Evolutionary conservation across 2,797 vertebrate genomes (phyloP).

Genomic region (Echeneis naucrates): DNA sequence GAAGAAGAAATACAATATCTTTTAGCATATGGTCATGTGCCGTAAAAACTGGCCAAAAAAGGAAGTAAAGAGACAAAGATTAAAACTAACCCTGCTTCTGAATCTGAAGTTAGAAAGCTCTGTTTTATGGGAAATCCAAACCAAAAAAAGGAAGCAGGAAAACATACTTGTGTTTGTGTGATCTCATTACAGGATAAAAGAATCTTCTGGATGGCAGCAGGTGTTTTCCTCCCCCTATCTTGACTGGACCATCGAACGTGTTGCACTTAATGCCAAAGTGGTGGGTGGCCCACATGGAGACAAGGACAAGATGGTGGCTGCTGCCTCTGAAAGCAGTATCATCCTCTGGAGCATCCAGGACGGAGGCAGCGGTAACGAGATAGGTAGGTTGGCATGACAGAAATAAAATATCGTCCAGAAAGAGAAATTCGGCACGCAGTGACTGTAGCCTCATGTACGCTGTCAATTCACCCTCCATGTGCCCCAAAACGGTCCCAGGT

Average conservation of each 20-base stretch:
- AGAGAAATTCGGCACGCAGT: not conserved
- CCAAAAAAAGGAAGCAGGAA: not conserved
- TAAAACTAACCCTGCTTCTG: not conserved
- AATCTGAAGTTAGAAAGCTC: not conserved
- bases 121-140: not conserved
- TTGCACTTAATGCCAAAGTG: constrained; percentile 97
- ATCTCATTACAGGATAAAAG: constrained; percentile 89
- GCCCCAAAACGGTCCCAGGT: constrained; percentile 74
- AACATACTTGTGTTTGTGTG: constrained; percentile 4
- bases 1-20: not conserved
- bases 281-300: constrained; percentile 97
- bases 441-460: not conserved
- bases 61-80: not conserved
- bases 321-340: constrained; percentile 94
- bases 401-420: not conserved
- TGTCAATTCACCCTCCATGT: not conserved
- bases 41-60: not conserved
- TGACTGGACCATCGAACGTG: constrained; percentile 94
- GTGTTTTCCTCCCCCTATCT: constrained; percentile 97
- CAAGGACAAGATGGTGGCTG: constrained; percentile 99
- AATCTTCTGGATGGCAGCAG: constrained; percentile 98
- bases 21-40: not conserved
- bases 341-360: constrained; percentile 98
- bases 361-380: constrained; percentile 94
- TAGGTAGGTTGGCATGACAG: constrained; percentile 80